Base-by-base conservation (phyloP, 2,888 invertebrate species). In the Xestobium rufovillosum region DNA sequence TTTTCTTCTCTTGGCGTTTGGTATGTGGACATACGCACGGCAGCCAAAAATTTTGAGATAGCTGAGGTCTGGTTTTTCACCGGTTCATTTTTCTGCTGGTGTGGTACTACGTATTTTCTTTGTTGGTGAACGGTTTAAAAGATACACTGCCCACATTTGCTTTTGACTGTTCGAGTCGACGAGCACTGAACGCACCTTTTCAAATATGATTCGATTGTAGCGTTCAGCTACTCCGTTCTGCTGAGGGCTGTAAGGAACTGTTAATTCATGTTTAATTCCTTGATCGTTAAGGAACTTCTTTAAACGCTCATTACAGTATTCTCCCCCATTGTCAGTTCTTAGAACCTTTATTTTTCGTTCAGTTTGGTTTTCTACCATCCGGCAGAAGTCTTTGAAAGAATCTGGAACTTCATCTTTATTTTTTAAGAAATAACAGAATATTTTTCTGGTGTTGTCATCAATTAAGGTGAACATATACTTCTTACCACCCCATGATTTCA, bases 321-420 rank as follows among this genome's bases (percentile, higher is more conserved):
- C 49, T 11, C 30, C 30, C 4, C 48, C 50, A 39, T 50, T 50
- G 33, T 52, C 54, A 8, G 49, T 41, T 12, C 50, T 26, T 2
- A 53, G 23, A 13, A 33, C 28, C 36, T 49, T 47, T 8, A 49
- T 46, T 31, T 27, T 51, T 25, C 33, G 34, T 4, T 39, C 41
- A 16, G 39, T 46, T 36, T 53, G 41, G 23, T 48, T 51, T 45
- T 56, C 53, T 9, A 49, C 51, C 16, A 43, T 26, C 4, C 19
- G 25, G 27, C 52, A 45, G 42, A 53, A 55, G 13, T 49, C 23
- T 23, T 23, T 23, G n/a, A 23, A 8, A 23, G 6, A n/a, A 23
- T 23, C n/a, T 23, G 6, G 6, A n/a, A 23, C 23, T 23, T 23
- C 23, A n/a, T 23, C 23, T n/a, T 23, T 23, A 8, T 6, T 23